Evolutionary conservation across 2,888 invertebrate species (phyloP).

Genomic region (Amphipoea oculea): DNA sequence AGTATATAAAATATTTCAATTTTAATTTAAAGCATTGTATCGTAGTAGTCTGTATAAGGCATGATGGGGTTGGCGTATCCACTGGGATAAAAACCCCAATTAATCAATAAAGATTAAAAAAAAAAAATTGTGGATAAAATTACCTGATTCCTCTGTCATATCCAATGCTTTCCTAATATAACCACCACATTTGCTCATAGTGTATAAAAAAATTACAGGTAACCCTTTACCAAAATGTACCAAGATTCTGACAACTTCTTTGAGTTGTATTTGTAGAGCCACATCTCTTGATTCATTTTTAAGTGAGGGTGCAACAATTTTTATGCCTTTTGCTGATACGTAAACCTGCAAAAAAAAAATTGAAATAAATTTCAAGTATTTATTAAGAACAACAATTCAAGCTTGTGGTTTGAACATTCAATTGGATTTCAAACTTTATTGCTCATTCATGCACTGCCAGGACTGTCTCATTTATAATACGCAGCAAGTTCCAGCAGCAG

Average conservation of each 20-base stretch:
- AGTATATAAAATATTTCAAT: not conserved
- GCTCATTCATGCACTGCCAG: not conserved
- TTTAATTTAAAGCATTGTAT: too few species aligned
- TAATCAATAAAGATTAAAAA: too few species aligned
- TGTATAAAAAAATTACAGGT: slow-evolving; percentile 95
- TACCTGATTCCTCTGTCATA: slow-evolving; percentile 91
- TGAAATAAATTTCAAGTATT: not conserved
- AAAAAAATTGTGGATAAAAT: not conserved
- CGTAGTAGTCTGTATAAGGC: too few species aligned
- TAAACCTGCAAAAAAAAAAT: slow-evolving; percentile 83
- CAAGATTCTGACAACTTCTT: slow-evolving; percentile 93
- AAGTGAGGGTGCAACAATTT: slow-evolving; percentile 91
- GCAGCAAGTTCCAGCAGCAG: not conserved
- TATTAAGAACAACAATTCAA: not conserved
- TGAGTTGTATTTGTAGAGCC: slow-evolving; percentile 92
- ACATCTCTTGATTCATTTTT: slow-evolving; percentile 90
- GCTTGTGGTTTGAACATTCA: not conserved
- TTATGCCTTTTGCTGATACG: slow-evolving; percentile 90
- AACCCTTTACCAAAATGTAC: slow-evolving; percentile 94
- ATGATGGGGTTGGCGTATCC: too few species aligned
- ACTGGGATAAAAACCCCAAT: too few species aligned
- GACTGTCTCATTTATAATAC: not conserved
- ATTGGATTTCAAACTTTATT: not conserved
- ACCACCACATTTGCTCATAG: slow-evolving; percentile 92
- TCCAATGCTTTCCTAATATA: slow-evolving; percentile 93